These are phyloP conservation scores for Drosophila miranda DNA, from an alignment of 1,140 invertebrate species.

Conservation along the genomic window DNA sequence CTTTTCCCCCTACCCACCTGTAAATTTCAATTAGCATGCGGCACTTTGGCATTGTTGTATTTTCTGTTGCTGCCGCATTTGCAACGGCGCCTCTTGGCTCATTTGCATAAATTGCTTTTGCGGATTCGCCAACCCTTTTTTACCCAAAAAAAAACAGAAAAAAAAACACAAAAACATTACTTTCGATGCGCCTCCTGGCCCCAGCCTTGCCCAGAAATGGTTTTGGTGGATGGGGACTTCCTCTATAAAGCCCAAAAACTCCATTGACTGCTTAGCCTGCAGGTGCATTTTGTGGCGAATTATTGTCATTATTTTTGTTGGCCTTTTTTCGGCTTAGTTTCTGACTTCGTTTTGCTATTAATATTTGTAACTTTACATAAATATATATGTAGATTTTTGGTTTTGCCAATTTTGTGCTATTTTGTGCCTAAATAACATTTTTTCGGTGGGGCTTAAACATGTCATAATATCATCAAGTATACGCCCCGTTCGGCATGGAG, in stretches of 20 bases:
- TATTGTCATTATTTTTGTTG: slow-evolving; percentile 70
- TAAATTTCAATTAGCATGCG: slow-evolving; percentile 79
- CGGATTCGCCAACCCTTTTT: slow-evolving; percentile 69
- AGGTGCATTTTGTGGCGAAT: slow-evolving; percentile 76
- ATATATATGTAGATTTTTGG: slow-evolving; percentile 39
- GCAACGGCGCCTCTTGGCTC: slow-evolving; percentile 72
- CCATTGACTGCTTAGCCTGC: slow-evolving; percentile 62
- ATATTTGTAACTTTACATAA: slow-evolving; percentile 55
- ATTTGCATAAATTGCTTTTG: slow-evolving; percentile 77
- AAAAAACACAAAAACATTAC: slow-evolving; percentile 20
- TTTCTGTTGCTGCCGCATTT: slow-evolving; percentile 53
- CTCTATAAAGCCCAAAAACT: slow-evolving; percentile 51
- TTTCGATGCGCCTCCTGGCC: slow-evolving; percentile 33
- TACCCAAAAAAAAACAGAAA: not conserved
- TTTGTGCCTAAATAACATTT: slow-evolving; percentile 53
- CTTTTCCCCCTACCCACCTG: slow-evolving; percentile 10
- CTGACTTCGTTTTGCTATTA: slow-evolving; percentile 47
- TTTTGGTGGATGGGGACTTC: slow-evolving; percentile 32
- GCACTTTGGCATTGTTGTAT: slow-evolving; percentile 65
- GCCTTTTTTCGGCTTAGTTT: slow-evolving; percentile 22
- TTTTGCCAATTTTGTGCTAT: slow-evolving; percentile 54
- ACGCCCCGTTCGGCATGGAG: slow-evolving; percentile 41
- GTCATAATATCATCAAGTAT: slow-evolving; percentile 65
- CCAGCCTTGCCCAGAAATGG: slow-evolving; percentile 64
- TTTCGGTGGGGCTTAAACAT: slow-evolving; percentile 28